Conservation (phyloP, 2,797 vertebrate species). For the Hemitrygon akajei region DNA sequence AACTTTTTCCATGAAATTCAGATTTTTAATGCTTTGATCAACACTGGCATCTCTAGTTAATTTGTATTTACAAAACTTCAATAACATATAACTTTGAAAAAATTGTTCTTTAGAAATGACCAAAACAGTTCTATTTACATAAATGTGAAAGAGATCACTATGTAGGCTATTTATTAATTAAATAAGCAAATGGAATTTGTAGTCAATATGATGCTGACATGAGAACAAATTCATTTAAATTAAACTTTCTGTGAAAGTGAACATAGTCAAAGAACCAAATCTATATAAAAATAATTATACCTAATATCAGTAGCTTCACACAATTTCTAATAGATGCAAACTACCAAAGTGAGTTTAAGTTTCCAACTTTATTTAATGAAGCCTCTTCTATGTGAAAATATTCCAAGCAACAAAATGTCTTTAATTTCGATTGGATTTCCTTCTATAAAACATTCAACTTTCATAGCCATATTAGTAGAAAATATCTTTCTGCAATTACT, state of each 20-base stretch:
- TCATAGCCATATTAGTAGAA: background rate
- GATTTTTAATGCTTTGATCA: background rate
- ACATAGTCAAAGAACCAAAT: background rate
- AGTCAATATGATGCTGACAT: conserved; percentile 65
- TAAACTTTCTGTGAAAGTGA: conserved; percentile 53
- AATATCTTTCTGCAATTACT: background rate
- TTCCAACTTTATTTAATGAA: background rate
- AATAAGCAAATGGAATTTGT: conserved; percentile 58
- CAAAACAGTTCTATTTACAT: conserved; percentile 33
- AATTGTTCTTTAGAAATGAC: conserved; percentile 32
- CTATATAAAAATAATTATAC: background rate
- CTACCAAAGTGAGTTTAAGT: background rate
- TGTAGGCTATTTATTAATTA: conserved; percentile 45
- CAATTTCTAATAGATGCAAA: background rate
- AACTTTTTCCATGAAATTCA: background rate
- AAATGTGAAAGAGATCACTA: conserved; percentile 40
- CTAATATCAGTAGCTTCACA: too few species aligned
- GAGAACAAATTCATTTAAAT: conserved; percentile 61
- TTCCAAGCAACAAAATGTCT: background rate
- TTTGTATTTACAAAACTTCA: background rate
- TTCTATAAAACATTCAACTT: background rate
- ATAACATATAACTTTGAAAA: background rate
- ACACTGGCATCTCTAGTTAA: background rate
- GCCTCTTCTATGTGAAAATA: background rate
- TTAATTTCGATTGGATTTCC: background rate